These are phyloP conservation scores for Mesopsocus fuscifrons DNA, from an alignment of 2,888 invertebrate species.

Conservation along the genomic window DNA sequence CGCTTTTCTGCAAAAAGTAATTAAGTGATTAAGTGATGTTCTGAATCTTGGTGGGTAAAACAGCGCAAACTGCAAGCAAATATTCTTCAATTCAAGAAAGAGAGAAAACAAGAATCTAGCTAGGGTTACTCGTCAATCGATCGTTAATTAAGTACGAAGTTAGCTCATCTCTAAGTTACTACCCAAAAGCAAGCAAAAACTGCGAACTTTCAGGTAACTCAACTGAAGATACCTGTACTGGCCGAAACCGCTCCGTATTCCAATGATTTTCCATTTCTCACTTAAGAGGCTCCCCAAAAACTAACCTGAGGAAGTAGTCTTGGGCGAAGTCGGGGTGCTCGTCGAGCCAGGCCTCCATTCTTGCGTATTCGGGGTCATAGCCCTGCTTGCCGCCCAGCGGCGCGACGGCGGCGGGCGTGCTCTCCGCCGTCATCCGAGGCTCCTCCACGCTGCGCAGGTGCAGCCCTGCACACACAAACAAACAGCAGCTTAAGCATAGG, in stretches of 20 bases:
- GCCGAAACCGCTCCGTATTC: too few species aligned
- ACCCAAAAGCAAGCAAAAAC: too few species aligned
- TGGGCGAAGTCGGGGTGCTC: constrained; percentile 91
- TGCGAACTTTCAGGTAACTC: too few species aligned
- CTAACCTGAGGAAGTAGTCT: constrained; percentile 81
- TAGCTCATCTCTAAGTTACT: too few species aligned
- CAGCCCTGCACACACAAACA: constrained; percentile 44
- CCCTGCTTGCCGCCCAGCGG: constrained; percentile 26
- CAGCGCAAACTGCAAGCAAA: too few species aligned
- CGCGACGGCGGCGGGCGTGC: constrained; percentile 18
- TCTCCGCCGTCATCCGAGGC: constrained; percentile 22
- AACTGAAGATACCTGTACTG: too few species aligned
- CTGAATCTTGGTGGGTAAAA: background rate
- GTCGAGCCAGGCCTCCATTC: constrained; percentile 90
- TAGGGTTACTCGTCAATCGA: too few species aligned
- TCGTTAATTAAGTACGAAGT: too few species aligned
- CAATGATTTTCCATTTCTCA: too few species aligned
- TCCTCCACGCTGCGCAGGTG: constrained; percentile 48
- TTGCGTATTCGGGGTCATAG: constrained; percentile 73
- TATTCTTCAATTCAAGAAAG: background rate
- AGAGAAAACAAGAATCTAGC: constrained; percentile 3
- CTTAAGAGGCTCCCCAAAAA: too few species aligned
- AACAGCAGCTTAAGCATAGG: too few species aligned
- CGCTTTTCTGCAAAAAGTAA: constrained; percentile 49
- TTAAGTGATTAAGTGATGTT: too few species aligned